phyloP scores from a whole-genome alignment of 2,113 vertebrate genomes.

The Cranoglanis bouderius region DNA sequence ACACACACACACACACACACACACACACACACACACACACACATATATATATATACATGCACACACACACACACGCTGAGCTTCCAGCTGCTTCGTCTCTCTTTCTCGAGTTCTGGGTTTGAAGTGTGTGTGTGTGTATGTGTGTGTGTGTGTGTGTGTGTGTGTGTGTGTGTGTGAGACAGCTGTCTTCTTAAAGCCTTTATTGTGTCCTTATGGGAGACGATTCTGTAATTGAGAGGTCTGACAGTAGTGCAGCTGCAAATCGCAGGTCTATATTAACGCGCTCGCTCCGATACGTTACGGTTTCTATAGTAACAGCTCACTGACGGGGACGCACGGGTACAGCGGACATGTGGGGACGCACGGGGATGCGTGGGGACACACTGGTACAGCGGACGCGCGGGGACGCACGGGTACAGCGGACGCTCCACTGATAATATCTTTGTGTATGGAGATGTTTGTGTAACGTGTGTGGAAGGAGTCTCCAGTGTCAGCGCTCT shows the following conservation, averaged over 20 bases:
- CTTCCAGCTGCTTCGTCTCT: background rate
- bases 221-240: background rate
- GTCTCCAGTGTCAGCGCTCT: too few relatives aligned
- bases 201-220: constrained; percentile 17
- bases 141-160: background rate
- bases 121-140: constrained; percentile 5
- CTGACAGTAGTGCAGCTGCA: constrained; percentile 17
- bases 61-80: background rate
- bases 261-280: constrained; percentile 3
- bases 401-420: background rate
- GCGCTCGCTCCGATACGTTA: background rate
- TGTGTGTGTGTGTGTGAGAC: constrained; percentile 2
- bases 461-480: too few relatives aligned
- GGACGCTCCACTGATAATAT: background rate
- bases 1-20: constrained; percentile 32
- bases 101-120: background rate
- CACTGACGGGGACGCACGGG: background rate
- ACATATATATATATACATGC: background rate
- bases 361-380: too few relatives aligned
- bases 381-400: too few relatives aligned
- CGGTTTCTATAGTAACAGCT: background rate
- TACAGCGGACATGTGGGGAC: too few relatives aligned
- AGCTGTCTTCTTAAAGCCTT: constrained; percentile 16
- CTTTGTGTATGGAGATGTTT: too few relatives aligned
- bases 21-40: background rate